Evolutionary conservation across 2,797 vertebrate genomes (phyloP).

Genomic region (Sebastes diploproa): DNA sequence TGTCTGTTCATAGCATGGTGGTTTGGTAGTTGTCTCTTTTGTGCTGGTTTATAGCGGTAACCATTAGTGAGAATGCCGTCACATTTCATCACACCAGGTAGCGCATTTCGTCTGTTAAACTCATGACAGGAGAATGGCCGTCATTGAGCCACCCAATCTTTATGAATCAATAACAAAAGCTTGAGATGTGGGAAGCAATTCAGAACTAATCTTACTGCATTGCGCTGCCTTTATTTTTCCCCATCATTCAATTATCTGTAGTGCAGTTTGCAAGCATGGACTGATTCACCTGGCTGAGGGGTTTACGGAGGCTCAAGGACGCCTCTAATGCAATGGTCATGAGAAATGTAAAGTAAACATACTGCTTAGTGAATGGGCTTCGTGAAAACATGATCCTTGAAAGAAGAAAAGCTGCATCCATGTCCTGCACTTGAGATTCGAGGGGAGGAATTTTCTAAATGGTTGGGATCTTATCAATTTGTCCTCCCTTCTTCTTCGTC

Average conservation of each 20-base stretch:
- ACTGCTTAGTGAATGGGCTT: background rate
- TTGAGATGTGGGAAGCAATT: background rate
- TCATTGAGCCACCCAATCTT: background rate
- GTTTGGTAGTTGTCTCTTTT: too few species aligned
- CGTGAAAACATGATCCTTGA: background rate
- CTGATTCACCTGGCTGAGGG: background rate
- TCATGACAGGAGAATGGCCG: rapidly evolving
- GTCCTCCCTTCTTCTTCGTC: background rate
- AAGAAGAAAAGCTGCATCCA: background rate
- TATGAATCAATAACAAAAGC: background rate
- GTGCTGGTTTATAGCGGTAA: too few species aligned
- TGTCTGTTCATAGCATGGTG: too few species aligned
- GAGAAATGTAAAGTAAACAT: background rate
- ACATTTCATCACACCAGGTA: too few species aligned
- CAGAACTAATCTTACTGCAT: background rate
- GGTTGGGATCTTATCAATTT: background rate
- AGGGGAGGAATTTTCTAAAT: background rate
- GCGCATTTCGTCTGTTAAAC: too few species aligned
- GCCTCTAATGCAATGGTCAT: background rate
- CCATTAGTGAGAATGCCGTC: too few species aligned
- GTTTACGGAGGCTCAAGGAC: background rate
- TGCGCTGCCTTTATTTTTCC: background rate
- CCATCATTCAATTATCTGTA: background rate
- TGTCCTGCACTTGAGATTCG: background rate
- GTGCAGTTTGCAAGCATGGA: background rate